Base-by-base conservation (phyloP, 2,888 invertebrate species). In the Rhagonycha fulva region DNA sequence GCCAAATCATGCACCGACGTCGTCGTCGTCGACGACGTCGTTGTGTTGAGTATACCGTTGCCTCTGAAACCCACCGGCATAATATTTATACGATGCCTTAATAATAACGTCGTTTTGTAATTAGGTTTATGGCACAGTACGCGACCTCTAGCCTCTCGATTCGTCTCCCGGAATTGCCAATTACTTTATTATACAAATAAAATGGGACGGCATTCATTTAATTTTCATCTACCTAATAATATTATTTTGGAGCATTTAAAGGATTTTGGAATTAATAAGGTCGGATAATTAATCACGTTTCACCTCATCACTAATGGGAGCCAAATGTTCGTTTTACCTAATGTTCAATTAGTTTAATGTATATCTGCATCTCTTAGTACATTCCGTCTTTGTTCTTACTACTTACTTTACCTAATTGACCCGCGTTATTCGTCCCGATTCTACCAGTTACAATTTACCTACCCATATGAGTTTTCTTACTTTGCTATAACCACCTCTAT, bases 261-360 rank as follows among this genome's bases (percentile, higher is more conserved):
- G 82, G 80, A 79, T 81, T 82, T 84, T 84, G 83, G 83, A 79
- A 82, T 81, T 82, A 80, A 80, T 82, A 83, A 84, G 84, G 84
- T 80, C 82, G 79, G 83, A 85, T 87, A 87, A 87, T 87, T 87
- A 87, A 87, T 87, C 87, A 87, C 85, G 85, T 85, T 83, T 84
- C 82, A 84, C 84, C 84, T 86, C 86, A 86, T 86, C 86, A 83
- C 86, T 87, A 88, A 87, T 87, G 87, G 87, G 86, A 86, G 86
- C 86, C 86, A 86, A 87, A 87, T 86, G 87, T 86, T 88, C 87
- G 87, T 87, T 88, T 88, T 87, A 87, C 87, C 87, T 88, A 88
- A 88, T 88, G 88, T 88, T 88, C 88, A 88, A 88, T 89, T 89
- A 88, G 86, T 85, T 86, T 88, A 89, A 89, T 89, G 89, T 87